Evolutionary conservation across 2,888 invertebrate species (phyloP).

Genomic region (Clunio marinus): DNA sequence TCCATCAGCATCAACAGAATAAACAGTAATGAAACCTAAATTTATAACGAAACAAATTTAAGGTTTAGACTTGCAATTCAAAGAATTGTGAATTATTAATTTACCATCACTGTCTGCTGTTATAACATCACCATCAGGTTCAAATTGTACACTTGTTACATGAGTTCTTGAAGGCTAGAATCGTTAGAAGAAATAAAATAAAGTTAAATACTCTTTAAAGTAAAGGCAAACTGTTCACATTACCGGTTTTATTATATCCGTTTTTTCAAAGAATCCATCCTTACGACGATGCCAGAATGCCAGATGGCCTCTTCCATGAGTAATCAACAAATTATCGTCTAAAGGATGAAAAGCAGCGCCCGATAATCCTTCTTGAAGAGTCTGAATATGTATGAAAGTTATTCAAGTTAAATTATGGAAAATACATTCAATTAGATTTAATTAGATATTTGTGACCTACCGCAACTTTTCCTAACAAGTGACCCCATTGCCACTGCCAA

Average conservation of each 20-base stretch:
- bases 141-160: slow-evolving; percentile 83
- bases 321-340: slow-evolving; percentile 86
- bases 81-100: background rate
- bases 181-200: slow-evolving; percentile 4
- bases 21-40: slow-evolving; percentile 72
- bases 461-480: slow-evolving; percentile 87
- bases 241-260: slow-evolving; percentile 82
- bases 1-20: slow-evolving; percentile 83
- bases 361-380: slow-evolving; percentile 80
- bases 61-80: background rate
- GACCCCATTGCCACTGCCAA: slow-evolving; percentile 95
- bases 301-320: slow-evolving; percentile 85
- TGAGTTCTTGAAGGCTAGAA: slow-evolving; percentile 75
- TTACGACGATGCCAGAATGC: slow-evolving; percentile 90
- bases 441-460: slow-evolving; percentile 65
- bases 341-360: slow-evolving; percentile 88
- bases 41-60: too few species aligned
- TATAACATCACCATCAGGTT: slow-evolving; percentile 86
- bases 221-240: slow-evolving; percentile 19
- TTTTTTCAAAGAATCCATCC: slow-evolving; percentile 85
- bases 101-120: slow-evolving; percentile 84
- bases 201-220: slow-evolving; percentile 38
- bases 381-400: slow-evolving; percentile 54
- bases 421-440: too few species aligned
- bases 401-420: background rate